phyloP scores from a whole-genome alignment of 2,113 vertebrate species.

The Tetraodon nigroviridis region DNA sequence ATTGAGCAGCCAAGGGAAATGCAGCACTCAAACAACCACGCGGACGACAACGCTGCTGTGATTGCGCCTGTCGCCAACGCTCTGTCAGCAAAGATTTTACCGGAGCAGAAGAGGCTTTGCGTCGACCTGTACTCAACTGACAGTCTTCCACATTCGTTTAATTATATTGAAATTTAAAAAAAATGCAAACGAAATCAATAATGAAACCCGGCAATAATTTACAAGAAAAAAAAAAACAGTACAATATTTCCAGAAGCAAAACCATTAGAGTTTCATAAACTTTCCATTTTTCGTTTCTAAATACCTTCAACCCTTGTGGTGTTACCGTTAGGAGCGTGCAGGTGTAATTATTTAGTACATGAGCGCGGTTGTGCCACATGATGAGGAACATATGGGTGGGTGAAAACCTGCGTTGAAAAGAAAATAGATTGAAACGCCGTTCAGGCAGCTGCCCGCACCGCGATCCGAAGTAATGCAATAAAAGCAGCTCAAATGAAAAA shows the following conservation, averaged over 20 bases:
- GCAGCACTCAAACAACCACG: slow-evolving; percentile 50
- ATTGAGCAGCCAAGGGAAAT: slow-evolving; percentile 58
- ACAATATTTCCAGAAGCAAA: not conserved
- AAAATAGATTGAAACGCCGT: slow-evolving; percentile 25
- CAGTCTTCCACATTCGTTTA: slow-evolving; percentile 42
- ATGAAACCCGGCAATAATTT: slow-evolving; percentile 17
- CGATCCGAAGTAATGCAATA: slow-evolving; percentile 45
- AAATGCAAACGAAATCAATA: slow-evolving; percentile 39
- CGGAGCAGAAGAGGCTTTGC: slow-evolving; percentile 13
- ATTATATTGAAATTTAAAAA: slow-evolving; percentile 51
- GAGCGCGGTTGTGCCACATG: not conserved
- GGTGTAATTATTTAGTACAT: slow-evolving; percentile 28
- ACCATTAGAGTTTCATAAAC: too few relatives aligned
- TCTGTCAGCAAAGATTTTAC: slow-evolving; percentile 14
- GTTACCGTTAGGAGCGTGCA: slow-evolving; percentile 4
- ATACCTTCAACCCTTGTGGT: not conserved
- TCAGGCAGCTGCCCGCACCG: slow-evolving; percentile 44
- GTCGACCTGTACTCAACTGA: slow-evolving; percentile 45
- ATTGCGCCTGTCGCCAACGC: slow-evolving; percentile 9
- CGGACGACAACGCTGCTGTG: slow-evolving; percentile 11
- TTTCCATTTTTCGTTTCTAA: too few relatives aligned
- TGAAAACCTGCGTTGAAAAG: slow-evolving; percentile 25
- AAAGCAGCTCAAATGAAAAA: slow-evolving; percentile 59
- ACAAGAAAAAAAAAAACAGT: not conserved
- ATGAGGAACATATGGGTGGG: slow-evolving; percentile 47